Evolutionary conservation across 2,113 vertebrate species (phyloP).

Genomic region (Alligator mississippiensis): DNA sequence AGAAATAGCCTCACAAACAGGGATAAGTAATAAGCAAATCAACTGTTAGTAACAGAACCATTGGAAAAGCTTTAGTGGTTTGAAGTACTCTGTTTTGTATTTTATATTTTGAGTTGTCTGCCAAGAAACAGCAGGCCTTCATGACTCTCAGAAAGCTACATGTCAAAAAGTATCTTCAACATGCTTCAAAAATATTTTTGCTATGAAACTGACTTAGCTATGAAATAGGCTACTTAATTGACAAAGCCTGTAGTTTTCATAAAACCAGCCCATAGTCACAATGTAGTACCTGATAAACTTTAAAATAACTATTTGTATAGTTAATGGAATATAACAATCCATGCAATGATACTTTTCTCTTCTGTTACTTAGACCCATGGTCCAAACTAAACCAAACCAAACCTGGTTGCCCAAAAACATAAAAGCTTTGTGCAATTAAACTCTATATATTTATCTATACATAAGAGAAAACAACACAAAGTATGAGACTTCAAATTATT

Average conservation of each 20-base stretch:
- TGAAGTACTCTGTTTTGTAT: background rate
- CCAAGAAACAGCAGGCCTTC: too few relatives aligned
- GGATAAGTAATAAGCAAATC: background rate
- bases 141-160: background rate
- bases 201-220: background rate
- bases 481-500: background rate
- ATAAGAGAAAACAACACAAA: background rate
- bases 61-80: background rate
- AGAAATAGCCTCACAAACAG: background rate
- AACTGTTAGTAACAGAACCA: background rate
- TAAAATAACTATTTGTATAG: background rate
- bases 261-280: background rate
- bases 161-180: background rate
- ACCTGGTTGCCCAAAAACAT: background rate
- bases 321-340: background rate
- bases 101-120: too few relatives aligned
- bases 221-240: background rate
- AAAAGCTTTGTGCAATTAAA: background rate
- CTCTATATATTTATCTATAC: background rate
- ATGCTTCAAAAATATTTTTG: background rate
- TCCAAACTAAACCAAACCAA: background rate
- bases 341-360: background rate
- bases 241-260: background rate
- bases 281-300: background rate
- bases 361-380: background rate